Evolutionary conservation across 2,888 invertebrate genomes (phyloP).

Genomic region (Xestia rhomboidea): DNA sequence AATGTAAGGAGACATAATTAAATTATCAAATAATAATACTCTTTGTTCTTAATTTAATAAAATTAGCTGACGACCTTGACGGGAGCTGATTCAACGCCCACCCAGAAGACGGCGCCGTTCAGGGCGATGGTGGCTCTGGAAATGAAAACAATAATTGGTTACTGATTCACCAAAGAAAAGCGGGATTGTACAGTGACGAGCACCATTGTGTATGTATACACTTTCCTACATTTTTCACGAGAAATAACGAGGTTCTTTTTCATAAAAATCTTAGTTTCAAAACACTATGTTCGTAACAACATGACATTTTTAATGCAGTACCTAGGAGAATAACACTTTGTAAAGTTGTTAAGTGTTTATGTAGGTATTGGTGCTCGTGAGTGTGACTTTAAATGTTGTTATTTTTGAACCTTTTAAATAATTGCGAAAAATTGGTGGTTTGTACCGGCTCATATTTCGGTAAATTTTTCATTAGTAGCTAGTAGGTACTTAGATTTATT

Average conservation of each 20-base stretch:
- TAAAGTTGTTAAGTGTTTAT: too few relatives aligned
- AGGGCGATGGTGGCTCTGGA: conserved; percentile 92
- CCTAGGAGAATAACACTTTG: too few relatives aligned
- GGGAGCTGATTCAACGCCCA: conserved; percentile 91
- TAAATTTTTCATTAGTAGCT: too few relatives aligned
- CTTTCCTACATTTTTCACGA: too few relatives aligned
- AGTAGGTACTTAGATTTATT: too few relatives aligned
- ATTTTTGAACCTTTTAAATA: neutral
- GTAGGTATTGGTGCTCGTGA: too few relatives aligned
- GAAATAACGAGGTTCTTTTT: too few relatives aligned
- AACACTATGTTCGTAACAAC: too few relatives aligned
- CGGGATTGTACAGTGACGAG: neutral
- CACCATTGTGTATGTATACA: too few relatives aligned
- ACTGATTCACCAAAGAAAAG: neutral
- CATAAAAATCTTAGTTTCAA: too few relatives aligned
- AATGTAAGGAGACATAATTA: conserved; percentile 49
- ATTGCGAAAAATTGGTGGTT: neutral
- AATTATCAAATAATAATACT: conserved; percentile 61
- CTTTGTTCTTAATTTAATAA: conserved; percentile 39
- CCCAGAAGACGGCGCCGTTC: conserved; percentile 94
- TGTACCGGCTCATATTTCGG: neutral
- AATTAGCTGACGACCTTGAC: conserved; percentile 87
- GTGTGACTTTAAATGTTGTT: too few relatives aligned
- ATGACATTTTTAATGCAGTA: too few relatives aligned
- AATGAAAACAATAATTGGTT: conserved; percentile 71